These are phyloP conservation scores for Tricholauxania praeusta DNA, from an alignment of 2,888 invertebrate genomes.

Conservation along the genomic window DNA sequence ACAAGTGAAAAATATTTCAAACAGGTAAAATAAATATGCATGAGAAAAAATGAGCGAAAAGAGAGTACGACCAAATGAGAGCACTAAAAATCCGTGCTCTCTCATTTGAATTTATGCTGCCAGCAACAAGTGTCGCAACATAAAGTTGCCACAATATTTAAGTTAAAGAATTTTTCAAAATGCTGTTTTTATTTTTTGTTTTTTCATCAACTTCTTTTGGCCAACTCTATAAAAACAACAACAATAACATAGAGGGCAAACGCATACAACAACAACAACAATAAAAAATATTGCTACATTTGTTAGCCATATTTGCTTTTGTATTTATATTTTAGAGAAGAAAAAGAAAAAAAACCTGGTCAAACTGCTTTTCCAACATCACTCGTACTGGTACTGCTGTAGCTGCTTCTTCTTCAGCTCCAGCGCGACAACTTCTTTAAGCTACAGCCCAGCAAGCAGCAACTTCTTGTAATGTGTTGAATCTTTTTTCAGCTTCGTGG, in stretches of 20 bases:
- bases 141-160: background rate
- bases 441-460: constrained; percentile 40
- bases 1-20: constrained; percentile 59
- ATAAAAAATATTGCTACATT: background rate
- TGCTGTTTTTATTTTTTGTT: background rate
- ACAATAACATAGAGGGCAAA: background rate
- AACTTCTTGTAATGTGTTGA: constrained; percentile 39
- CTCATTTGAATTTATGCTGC: background rate
- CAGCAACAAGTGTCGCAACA: constrained; percentile 30
- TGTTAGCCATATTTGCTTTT: background rate
- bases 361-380: constrained; percentile 57
- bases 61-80: background rate
- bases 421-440: constrained; percentile 32
- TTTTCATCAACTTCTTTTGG: background rate
- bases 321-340: constrained; percentile 4
- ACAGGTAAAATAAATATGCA: constrained; percentile 39
- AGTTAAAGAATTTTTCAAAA: constrained; percentile 11
- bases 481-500: constrained; percentile 19
- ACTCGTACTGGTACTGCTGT: constrained; percentile 7
- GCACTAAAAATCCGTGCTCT: background rate
- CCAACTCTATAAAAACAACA: background rate
- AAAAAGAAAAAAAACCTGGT: constrained; percentile 52
- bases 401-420: background rate
- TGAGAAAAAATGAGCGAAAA: constrained; percentile 8
- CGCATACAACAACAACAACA: constrained; percentile 1